Conservation (phyloP, 2,797 vertebrate species). For the Rhadinocentrus ornatus region DNA sequence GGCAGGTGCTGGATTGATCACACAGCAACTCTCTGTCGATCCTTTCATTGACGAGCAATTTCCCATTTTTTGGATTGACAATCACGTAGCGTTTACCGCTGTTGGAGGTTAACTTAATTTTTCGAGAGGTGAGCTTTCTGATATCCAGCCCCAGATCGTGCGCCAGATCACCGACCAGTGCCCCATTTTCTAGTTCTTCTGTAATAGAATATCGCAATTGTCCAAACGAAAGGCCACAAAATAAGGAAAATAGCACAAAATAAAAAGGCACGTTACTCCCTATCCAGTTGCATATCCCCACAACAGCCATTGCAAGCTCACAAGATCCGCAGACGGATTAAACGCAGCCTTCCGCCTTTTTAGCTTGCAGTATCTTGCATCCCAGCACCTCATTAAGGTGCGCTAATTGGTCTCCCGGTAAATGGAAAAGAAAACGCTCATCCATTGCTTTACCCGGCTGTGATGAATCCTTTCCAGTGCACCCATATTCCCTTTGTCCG, state of each 20-base stretch:
- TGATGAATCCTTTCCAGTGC: conserved; percentile 75
- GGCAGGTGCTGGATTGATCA: conserved; percentile 85
- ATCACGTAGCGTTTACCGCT: conserved; percentile 91
- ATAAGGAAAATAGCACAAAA: conserved; percentile 81
- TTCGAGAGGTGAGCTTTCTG: conserved; percentile 86
- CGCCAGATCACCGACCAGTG: conserved; percentile 92
- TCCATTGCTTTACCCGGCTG: conserved; percentile 70
- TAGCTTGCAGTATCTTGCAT: conserved; percentile 82
- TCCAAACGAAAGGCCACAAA: conserved; percentile 86
- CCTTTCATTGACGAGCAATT: conserved; percentile 90
- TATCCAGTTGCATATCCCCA: conserved; percentile 81
- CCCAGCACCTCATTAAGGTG: conserved; percentile 85
- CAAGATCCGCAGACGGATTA: conserved; percentile 84
- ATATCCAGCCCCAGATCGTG: conserved; percentile 91
- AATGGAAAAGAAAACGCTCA: conserved; percentile 67
- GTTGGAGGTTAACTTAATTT: conserved; percentile 89
- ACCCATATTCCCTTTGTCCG: conserved; percentile 87
- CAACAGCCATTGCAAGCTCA: conserved; percentile 85
- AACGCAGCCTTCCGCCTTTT: conserved; percentile 84
- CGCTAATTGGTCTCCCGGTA: conserved; percentile 76
- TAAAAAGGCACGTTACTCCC: conserved; percentile 83
- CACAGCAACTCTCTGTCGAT: conserved; percentile 94
- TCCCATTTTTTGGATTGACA: conserved; percentile 90
- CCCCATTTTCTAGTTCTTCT: conserved; percentile 91
- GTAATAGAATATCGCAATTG: conserved; percentile 91